These are phyloP conservation scores for Hoplodrina ambigua DNA, from an alignment of 2,888 invertebrate genomes.

Conservation along the genomic window DNA sequence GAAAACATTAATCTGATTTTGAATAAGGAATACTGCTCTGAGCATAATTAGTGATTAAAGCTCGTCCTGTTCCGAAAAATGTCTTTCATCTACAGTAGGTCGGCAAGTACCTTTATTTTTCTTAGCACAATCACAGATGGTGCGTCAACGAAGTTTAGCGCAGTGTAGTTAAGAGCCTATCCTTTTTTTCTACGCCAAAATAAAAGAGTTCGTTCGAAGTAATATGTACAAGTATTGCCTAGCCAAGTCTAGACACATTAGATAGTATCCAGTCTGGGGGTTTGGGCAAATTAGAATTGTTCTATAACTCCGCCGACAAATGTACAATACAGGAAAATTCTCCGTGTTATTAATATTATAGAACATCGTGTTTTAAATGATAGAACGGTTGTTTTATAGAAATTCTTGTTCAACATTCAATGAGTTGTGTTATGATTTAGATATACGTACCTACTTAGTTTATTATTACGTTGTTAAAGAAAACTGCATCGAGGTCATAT, in stretches of 20 bases:
- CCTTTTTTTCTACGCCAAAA: conserved; percentile 30
- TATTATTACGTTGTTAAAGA: conserved; percentile 4
- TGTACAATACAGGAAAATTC: not conserved
- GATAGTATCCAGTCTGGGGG: not conserved
- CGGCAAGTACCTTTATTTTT: too few relatives aligned
- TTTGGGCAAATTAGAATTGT: not conserved
- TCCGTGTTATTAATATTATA: not conserved
- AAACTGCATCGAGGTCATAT: conserved; percentile 3
- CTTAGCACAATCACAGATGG: too few relatives aligned
- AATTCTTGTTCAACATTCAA: not conserved
- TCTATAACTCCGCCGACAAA: too few relatives aligned
- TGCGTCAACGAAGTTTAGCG: not conserved
- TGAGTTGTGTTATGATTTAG: not conserved
- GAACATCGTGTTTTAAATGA: not conserved
- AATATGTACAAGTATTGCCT: not conserved
- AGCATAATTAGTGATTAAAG: too few relatives aligned
- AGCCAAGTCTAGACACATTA: not conserved
- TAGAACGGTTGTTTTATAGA: not conserved
- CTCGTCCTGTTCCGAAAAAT: too few relatives aligned
- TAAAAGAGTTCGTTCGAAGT: not conserved
- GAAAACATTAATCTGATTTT: too few relatives aligned
- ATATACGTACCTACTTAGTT: not conserved
- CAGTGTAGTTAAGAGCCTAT: conserved; percentile 10
- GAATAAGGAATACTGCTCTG: too few relatives aligned
- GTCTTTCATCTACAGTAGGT: too few relatives aligned